Evolutionary conservation across 1,140 invertebrate genomes (phyloP).

Genomic region (Drosophila kepulauana): DNA sequence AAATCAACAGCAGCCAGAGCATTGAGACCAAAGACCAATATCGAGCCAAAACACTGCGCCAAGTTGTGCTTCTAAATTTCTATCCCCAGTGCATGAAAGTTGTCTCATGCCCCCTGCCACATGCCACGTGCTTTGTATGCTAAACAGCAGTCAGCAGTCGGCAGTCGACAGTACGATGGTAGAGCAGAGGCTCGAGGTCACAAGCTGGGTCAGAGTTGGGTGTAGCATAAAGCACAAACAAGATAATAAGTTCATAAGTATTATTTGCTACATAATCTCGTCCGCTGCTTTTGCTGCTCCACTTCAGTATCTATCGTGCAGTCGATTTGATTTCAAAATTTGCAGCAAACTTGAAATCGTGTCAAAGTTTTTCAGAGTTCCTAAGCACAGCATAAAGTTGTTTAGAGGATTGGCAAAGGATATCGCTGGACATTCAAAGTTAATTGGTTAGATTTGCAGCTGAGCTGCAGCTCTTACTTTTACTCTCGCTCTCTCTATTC

Average conservation of each 20-base stretch:
- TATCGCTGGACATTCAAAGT: conserved; percentile 58
- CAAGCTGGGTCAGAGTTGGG: conserved; percentile 16
- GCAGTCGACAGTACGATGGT: too few relatives aligned
- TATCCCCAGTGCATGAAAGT: conserved; percentile 69
- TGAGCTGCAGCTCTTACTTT: conserved; percentile 6
- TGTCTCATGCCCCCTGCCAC: conserved; percentile 44
- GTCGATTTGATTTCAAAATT: conserved; percentile 75
- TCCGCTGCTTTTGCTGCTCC: neutral
- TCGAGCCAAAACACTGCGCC: conserved; percentile 68
- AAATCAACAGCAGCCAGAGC: conserved; percentile 12
- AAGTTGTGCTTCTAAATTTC: conserved; percentile 80
- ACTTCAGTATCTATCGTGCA: too few relatives aligned
- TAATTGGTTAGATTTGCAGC: conserved; percentile 69
- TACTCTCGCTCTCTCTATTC: neutral
- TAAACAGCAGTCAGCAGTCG: conserved; percentile 49
- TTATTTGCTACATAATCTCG: conserved; percentile 79
- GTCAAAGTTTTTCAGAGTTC: conserved; percentile 62
- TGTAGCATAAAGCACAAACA: conserved; percentile 70
- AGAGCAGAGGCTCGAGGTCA: conserved; percentile 22
- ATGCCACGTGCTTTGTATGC: conserved; percentile 73
- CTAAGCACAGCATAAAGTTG: conserved; percentile 18
- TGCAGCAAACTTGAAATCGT: conserved; percentile 59
- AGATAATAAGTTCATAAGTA: conserved; percentile 84
- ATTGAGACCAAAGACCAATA: conserved; percentile 71
- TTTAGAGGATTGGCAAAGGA: conserved; percentile 47